Conservation (phyloP, 2,888 invertebrate species). For the Osedax fenrisi region DNA sequence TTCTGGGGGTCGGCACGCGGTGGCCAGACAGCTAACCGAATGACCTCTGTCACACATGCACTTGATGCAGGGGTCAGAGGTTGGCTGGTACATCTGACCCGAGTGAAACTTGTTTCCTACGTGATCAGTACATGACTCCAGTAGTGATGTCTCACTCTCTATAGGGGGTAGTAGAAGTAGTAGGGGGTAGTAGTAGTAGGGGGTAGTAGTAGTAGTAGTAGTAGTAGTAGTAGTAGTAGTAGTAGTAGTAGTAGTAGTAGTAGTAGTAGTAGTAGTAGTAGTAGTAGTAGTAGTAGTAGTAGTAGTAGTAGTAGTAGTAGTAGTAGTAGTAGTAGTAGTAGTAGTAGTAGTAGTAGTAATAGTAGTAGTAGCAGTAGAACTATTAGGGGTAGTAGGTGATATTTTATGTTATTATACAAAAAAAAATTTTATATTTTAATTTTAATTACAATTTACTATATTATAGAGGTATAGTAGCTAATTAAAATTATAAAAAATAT, state of each 20-base stretch:
- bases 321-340: slow-evolving; percentile 7
- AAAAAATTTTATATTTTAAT: too few relatives aligned
- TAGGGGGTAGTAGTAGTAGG: neutral
- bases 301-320: slow-evolving; percentile 5
- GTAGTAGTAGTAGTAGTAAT: slow-evolving; percentile 6
- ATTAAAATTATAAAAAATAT: too few relatives aligned
- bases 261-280: slow-evolving; percentile 5
- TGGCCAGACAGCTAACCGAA: neutral
- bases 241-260: neutral
- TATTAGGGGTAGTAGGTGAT: neutral
- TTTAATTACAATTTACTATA: too few relatives aligned
- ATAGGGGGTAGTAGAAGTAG: neutral
- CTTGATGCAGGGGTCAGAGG: neutral
- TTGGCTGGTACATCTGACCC: neutral
- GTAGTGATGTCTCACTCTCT: too few relatives aligned
- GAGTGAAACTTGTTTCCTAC: too few relatives aligned
- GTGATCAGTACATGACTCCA: too few relatives aligned
- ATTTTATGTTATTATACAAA: too few relatives aligned
- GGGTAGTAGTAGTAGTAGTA: neutral
- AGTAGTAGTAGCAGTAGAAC: neutral
- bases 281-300: slow-evolving; percentile 7
- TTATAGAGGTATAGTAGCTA: too few relatives aligned
- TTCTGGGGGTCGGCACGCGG: neutral
- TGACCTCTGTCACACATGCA: neutral
- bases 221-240: neutral